Conservation (phyloP, 2,888 invertebrate genomes). For the Cephus rjabovi region DNA sequence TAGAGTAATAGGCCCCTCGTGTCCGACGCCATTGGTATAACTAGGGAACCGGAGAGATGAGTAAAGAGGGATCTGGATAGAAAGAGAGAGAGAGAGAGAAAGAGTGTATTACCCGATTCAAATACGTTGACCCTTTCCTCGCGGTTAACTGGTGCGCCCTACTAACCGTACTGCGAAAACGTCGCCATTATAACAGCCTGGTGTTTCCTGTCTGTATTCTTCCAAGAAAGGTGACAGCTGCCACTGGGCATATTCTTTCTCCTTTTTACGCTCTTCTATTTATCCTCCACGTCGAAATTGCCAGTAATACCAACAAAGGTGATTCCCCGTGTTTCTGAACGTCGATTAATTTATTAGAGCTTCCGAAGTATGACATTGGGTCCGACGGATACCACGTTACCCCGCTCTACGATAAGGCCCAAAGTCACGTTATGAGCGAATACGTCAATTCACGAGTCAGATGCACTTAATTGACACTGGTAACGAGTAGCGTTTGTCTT, state of each 20-base stretch:
- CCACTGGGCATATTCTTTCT: not conserved
- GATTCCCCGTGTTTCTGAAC: not conserved
- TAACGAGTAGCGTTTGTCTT: conserved; percentile 3
- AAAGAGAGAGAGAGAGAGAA: conserved; percentile 25
- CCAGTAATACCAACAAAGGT: not conserved
- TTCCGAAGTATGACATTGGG: not conserved
- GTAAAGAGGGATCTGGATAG: conserved; percentile 7
- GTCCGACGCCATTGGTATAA: not conserved
- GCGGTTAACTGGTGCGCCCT: conserved; percentile 50
- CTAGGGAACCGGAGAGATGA: not conserved
- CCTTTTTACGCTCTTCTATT: not conserved
- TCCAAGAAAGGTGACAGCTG: not conserved
- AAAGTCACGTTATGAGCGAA: not conserved
- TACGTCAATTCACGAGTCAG: not conserved
- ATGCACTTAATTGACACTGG: not conserved
- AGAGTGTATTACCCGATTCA: conserved; percentile 42
- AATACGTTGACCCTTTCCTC: conserved; percentile 55
- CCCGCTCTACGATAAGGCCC: not conserved
- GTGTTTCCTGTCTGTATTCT: not conserved
- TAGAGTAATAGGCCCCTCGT: not conserved
- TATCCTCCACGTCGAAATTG: not conserved
- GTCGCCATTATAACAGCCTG: conserved; percentile 2
- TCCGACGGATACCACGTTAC: not conserved
- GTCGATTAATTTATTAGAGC: not conserved
- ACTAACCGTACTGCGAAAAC: conserved; percentile 53